These are phyloP conservation scores for Perithous albicinctus DNA, from an alignment of 2,888 invertebrate genomes.

Conservation along the genomic window DNA sequence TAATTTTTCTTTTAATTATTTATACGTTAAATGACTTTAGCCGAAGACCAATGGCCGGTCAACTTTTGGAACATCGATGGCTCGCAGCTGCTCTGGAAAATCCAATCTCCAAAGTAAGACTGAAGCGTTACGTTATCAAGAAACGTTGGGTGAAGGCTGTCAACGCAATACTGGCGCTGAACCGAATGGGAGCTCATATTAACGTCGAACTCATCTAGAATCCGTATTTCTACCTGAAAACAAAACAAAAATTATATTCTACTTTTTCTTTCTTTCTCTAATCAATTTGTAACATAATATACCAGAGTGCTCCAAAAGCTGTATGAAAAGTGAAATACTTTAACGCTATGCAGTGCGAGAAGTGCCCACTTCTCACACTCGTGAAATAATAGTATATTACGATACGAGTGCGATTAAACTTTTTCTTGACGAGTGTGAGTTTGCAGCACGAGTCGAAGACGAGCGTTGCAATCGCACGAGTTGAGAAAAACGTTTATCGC, in stretches of 20 bases:
- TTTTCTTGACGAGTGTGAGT: no score
- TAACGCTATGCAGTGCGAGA: no score
- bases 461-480: no score
- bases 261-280: background rate
- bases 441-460: no score
- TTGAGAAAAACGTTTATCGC: no score
- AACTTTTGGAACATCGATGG: conserved; percentile 93
- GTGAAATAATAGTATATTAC: no score
- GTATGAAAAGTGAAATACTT: conserved; percentile 25
- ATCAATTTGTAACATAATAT: conserved; percentile 27
- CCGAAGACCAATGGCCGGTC: conserved; percentile 89
- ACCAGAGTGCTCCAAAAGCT: conserved; percentile 17
- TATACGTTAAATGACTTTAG: conserved; percentile 84
- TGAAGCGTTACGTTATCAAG: conserved; percentile 95
- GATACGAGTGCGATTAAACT: no score
- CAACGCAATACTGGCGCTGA: conserved; percentile 93
- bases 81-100: conserved; percentile 89
- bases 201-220: conserved; percentile 85
- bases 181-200: conserved; percentile 94
- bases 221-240: background rate
- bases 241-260: background rate
- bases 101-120: conserved; percentile 91
- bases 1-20: background rate
- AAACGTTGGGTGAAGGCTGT: conserved; percentile 96
- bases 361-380: no score